Evolutionary conservation across 2,888 invertebrate genomes (phyloP).

Genomic region (Pseudeuparius sepicola): DNA sequence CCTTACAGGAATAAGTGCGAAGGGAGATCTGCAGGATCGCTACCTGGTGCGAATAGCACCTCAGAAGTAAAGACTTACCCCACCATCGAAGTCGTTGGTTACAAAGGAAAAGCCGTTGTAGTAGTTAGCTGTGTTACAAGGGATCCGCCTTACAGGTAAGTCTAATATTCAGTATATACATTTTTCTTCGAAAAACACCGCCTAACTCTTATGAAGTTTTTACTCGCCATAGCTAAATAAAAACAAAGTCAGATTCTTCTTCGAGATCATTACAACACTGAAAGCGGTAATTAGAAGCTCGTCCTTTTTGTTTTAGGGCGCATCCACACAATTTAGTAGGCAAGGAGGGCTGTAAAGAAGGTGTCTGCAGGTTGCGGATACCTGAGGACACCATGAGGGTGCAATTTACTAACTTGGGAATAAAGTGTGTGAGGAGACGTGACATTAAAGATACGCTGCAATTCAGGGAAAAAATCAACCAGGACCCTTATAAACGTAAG

Average conservation of each 20-base stretch:
- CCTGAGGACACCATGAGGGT: conserved; percentile 59
- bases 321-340: conserved; percentile 88
- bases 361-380: conserved; percentile 72
- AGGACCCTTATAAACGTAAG: conserved; percentile 86
- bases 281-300: too few species aligned
- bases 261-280: neutral
- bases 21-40: conserved; percentile 83
- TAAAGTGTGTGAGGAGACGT: conserved; percentile 86
- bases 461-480: conserved; percentile 64
- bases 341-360: conserved; percentile 75
- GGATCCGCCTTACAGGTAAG: conserved; percentile 62
- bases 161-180: too few species aligned
- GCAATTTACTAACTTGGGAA: conserved; percentile 78
- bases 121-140: conserved; percentile 88
- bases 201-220: too few species aligned
- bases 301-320: conserved; percentile 42
- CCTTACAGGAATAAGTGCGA: too few species aligned
- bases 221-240: neutral
- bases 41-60: conserved; percentile 75
- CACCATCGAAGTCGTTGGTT: conserved; percentile 71
- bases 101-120: conserved; percentile 70
- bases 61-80: conserved; percentile 84
- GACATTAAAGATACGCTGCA: conserved; percentile 75
- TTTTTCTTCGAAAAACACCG: too few species aligned
- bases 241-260: neutral